A percentile compares a stretch with the other conserved stretches of the same genome.
phyloP scores from a whole-genome alignment of 1,140 invertebrate species.

The Drosophila gunungcola region DNA sequence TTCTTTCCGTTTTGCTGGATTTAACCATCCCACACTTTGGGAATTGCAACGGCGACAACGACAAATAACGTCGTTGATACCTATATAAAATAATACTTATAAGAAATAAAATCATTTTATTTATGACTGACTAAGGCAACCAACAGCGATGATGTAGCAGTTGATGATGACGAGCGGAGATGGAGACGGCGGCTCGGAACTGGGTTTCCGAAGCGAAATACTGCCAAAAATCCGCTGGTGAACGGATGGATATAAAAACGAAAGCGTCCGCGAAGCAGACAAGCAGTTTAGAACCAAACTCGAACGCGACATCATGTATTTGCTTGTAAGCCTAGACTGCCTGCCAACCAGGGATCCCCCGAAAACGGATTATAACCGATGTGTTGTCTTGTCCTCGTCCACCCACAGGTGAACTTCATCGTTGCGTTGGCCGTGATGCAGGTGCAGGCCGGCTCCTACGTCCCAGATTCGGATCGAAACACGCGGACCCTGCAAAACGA shows the following conservation, averaged over 20 bases:
- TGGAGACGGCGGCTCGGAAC: conserved; percentile 37
- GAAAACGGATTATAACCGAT: conserved; percentile 32
- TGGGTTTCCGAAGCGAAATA: conserved; percentile 60
- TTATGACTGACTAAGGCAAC: conserved; percentile 70
- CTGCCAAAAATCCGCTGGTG: conserved; percentile 38
- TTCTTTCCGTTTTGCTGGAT: conserved; percentile 31
- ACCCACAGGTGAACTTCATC: conserved; percentile 44
- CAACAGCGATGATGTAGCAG: conserved; percentile 40
- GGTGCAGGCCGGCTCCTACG: conserved; percentile 56
- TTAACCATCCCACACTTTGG: conserved; percentile 55
- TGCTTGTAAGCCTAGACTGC: conserved; percentile 50
- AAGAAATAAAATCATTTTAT: conserved; percentile 82
- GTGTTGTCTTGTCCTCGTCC: conserved; percentile 1
- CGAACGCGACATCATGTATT: conserved; percentile 39
- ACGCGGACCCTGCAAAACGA: conserved; percentile 69
- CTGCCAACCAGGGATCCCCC: not conserved
- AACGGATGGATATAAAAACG: conserved; percentile 79
- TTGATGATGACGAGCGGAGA: conserved; percentile 41
- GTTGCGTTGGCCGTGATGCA: conserved; percentile 24
- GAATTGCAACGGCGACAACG: conserved; percentile 60
- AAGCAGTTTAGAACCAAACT: conserved; percentile 78
- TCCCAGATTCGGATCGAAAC: conserved; percentile 68
- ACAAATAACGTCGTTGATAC: conserved; percentile 62
- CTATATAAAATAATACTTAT: conserved; percentile 72
- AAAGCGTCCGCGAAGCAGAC: conserved; percentile 62